Conservation (phyloP, 1,140 invertebrate genomes). For the Bombyx mandarina region DNA sequence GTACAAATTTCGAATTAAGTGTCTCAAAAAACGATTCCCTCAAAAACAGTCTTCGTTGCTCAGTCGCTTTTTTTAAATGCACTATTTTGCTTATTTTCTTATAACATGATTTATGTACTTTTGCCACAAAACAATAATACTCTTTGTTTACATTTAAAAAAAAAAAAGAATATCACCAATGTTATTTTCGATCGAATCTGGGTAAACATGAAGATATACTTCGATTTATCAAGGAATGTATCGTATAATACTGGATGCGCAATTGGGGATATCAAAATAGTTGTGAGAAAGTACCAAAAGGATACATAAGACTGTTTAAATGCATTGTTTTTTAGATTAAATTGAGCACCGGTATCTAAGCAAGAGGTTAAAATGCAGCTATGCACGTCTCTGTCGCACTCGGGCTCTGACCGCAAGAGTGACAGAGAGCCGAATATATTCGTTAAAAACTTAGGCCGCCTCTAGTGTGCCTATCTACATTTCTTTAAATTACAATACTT, state of each 20-base stretch:
- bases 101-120: conserved; percentile 20
- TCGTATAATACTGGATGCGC: conserved; percentile 52
- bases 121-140: conserved; percentile 28
- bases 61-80: conserved; percentile 49
- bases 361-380: no score
- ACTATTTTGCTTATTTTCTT: conserved; percentile 12
- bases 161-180: conserved; percentile 33
- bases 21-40: conserved; percentile 25
- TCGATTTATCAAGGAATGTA: conserved; percentile 61
- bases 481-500: no score
- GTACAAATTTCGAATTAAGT: not conserved
- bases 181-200: conserved; percentile 40
- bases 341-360: conserved; percentile 16
- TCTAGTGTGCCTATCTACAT: no score
- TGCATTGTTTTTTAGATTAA: conserved; percentile 12
- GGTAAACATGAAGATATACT: conserved; percentile 34
- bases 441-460: no score
- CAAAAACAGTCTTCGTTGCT: conserved; percentile 43
- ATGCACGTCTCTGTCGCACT: no score
- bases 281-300: conserved; percentile 3
- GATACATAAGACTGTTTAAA: conserved; percentile 21
- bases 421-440: no score
- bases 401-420: no score
- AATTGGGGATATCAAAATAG: conserved; percentile 6
- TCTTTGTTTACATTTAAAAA: not conserved